Base-by-base conservation (phyloP, 2,797 vertebrate genomes). In the Lacerta agilis region DNA sequence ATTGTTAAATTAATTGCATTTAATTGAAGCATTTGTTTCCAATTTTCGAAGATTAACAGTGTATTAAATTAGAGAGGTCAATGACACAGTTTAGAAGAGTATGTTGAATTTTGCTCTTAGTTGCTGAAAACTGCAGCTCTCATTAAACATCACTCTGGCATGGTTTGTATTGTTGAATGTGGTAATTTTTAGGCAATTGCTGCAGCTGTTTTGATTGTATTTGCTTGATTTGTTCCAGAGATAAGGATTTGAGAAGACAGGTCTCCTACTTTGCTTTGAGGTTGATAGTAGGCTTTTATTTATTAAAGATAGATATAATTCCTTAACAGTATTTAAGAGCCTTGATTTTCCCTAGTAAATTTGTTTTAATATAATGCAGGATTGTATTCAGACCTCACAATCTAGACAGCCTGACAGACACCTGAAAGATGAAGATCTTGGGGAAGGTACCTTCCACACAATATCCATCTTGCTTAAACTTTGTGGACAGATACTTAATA, bases 1-100 rank as follows among this genome's bases (percentile, higher is more conserved):
- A 94, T 95, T 93, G 93, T 91, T 94, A 89, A 94, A 95, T 95
- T 96, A 95, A 94, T 95, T 95, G 86, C 93, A 85, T 95, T 93
- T 94, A 96, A 96, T 95, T 92, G 93, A 94, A 94, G 92, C 95
- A 94, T 89, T 91, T 92, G 83, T 93, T 96, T 90, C 89, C 92
- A 92, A 94, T 92, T 95, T 91, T 92, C 88, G 95, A 93, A 93
- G 85, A 95, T 91, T 86, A 94, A 90, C 92, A 95, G 92, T 90
- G 89, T 95, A 95, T 94, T 96, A 95, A 92, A 95, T 92, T 92
- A 93, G 92, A 88, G 88, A 94, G 92, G 88, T 95, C 94, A 92
- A 58, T 84, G 92, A 92, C 93, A 88, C 88, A 92, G 93, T 94
- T 94, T 94, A 93, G 88, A 83, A 71, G 91, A 94, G 92, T 86